Conservation (phyloP, 2,113 vertebrate genomes). For the Heterochromis multidens region DNA sequence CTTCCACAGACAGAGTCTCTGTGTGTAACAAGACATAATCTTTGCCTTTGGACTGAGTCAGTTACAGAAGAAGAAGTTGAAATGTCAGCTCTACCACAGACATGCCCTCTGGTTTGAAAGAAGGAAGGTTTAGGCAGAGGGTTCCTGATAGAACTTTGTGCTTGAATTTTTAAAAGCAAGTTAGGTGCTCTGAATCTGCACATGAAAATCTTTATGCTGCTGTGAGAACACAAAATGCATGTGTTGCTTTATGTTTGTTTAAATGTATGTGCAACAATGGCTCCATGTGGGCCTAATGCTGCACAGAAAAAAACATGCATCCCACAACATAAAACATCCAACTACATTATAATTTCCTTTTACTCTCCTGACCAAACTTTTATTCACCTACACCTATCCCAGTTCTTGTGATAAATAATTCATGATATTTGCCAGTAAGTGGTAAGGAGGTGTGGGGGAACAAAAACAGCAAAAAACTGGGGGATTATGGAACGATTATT, state of each 20-base stretch:
- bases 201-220: slow-evolving; percentile 22
- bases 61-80: slow-evolving; percentile 44
- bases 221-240: background rate
- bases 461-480: background rate
- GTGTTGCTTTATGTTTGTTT: background rate
- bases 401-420: slow-evolving; percentile 9
- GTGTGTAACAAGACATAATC: slow-evolving; percentile 55
- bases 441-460: background rate
- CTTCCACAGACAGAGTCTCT: slow-evolving; percentile 26
- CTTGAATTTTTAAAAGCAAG: slow-evolving; percentile 38
- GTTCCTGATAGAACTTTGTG: slow-evolving; percentile 51
- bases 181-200: slow-evolving; percentile 36
- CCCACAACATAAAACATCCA: slow-evolving; percentile 2
- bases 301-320: slow-evolving; percentile 8
- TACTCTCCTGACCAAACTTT: background rate
- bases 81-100: slow-evolving; percentile 63
- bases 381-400: background rate
- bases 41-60: slow-evolving; percentile 59
- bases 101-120: slow-evolving; percentile 56
- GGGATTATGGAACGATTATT: slow-evolving; percentile 10
- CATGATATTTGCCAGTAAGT: background rate
- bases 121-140: slow-evolving; percentile 37
- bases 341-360: slow-evolving; percentile 1
- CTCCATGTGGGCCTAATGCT: slow-evolving; percentile 61
- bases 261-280: background rate